These are phyloP conservation scores for Ormyrus thymus DNA, from an alignment of 2,888 invertebrate genomes.

Conservation along the genomic window DNA sequence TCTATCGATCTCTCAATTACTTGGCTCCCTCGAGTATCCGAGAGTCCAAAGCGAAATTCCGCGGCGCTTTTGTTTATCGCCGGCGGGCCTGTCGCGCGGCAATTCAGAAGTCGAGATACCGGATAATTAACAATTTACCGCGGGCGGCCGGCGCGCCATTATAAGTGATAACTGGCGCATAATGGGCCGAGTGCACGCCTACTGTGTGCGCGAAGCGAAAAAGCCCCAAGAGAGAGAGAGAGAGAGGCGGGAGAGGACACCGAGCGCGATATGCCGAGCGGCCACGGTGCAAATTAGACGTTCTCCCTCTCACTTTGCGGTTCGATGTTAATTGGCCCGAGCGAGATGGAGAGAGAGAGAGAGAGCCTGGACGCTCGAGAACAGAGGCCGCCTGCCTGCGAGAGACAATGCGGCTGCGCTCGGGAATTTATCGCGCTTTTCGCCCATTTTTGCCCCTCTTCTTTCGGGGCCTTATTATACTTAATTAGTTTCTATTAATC, in stretches of 20 bases:
- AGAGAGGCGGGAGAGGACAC: not conserved
- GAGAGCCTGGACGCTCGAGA: not conserved
- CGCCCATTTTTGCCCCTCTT: not conserved
- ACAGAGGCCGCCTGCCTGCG: not conserved
- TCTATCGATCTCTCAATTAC: conserved; percentile 57
- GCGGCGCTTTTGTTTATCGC: conserved; percentile 29
- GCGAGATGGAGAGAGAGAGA: not conserved
- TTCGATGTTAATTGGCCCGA: conserved; percentile 42
- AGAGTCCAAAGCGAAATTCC: not conserved
- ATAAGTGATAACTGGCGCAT: conserved; percentile 55
- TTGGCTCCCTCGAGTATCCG: conserved; percentile 26
- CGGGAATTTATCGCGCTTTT: too few species aligned
- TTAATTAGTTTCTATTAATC: not conserved
- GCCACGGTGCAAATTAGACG: conserved; percentile 44
- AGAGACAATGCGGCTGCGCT: too few species aligned
- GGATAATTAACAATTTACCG: conserved; percentile 55
- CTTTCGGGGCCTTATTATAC: not conserved
- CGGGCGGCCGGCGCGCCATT: conserved; percentile 43
- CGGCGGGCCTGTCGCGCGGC: conserved; percentile 28
- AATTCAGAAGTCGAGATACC: conserved; percentile 48
- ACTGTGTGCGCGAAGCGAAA: not conserved
- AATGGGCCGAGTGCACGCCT: conserved; percentile 47
- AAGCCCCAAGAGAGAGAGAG: too few species aligned
- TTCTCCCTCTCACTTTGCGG: conserved; percentile 12
- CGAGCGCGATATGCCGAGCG: conserved; percentile 16